Base-by-base conservation (phyloP, 1,140 invertebrate genomes). In the Drosophila kepulauana region DNA sequence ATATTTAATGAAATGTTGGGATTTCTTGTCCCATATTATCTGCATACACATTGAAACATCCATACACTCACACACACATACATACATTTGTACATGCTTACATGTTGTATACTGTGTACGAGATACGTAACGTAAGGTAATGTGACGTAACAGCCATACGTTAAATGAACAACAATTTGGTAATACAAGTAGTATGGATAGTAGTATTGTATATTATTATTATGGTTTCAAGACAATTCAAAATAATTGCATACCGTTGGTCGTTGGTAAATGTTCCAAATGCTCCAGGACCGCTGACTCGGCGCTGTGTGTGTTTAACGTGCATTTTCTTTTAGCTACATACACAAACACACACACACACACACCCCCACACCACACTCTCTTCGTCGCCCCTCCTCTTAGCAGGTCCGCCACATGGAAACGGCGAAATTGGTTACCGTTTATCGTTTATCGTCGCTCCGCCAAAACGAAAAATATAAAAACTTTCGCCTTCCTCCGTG, bases 201-300 rank as follows among this genome's bases (percentile, higher is more conserved):
- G 20, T 25, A 25, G n/a, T 20, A 45, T 20, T n/a, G n/a, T n/a
- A n/a, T n/a, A n/a, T n/a, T n/a, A 57, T 46, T 25, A 54, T 51
- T 66, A 58, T 16, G 41, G 49, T 33, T 74, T 57, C 73, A 81
- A 61, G 45, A 73, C 20, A 64, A 62, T 76, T 46, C 13, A 63
- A 67, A 64, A 62, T 58, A 71, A 59, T 78, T 75, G 70, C 91
- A 76, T 92, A 92, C 91, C 91, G 90, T 88, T 91, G 89, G 72
- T 92, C 88, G 79, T 81, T 88, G 85, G 84, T 91, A 76, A 85
- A 92, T 71, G 91, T 91, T 82, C 91, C 91, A 51, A 92, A 92
- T 71, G 91, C 91, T 91, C 91, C 91, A 82, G 91, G 91, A 81
- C 91, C 91, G 81, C 91, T 92, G 73, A 92, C 91, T 89, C 91